Conservation (phyloP, 2,888 invertebrate genomes). For the Pilophorus perplexus region DNA sequence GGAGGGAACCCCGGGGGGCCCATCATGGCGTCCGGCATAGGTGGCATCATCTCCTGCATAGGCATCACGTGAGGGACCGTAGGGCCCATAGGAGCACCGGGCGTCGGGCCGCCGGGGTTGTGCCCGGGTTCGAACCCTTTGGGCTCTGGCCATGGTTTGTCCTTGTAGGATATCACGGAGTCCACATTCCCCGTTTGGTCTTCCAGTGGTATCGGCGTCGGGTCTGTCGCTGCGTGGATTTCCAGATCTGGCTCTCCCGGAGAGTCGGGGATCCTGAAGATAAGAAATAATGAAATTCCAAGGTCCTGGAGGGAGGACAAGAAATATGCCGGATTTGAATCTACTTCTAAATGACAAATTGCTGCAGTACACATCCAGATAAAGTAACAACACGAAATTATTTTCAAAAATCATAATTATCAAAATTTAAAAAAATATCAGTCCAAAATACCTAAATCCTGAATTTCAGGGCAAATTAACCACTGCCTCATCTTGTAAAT, state of each 20-base stretch:
- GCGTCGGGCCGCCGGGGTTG: not conserved
- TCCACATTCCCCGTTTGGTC: slow-evolving; percentile 82
- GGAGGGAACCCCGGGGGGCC: slow-evolving; percentile 48
- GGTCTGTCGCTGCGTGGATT: slow-evolving; percentile 70
- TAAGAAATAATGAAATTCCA: not conserved
- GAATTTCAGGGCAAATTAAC: no score
- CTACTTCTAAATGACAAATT: no score
- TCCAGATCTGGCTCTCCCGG: slow-evolving; percentile 84
- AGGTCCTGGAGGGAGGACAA: no score
- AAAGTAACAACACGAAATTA: not conserved
- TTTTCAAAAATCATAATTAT: not conserved
- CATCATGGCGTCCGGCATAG: slow-evolving; percentile 48
- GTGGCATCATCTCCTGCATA: slow-evolving; percentile 46
- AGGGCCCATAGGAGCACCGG: slow-evolving; percentile 48
- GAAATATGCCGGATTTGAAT: no score
- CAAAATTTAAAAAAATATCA: no score
- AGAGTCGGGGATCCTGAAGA: slow-evolving; percentile 74
- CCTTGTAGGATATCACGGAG: slow-evolving; percentile 72
- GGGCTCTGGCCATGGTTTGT: slow-evolving; percentile 80
- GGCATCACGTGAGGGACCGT: slow-evolving; percentile 4
- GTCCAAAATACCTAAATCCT: no score
- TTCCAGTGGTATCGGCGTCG: slow-evolving; percentile 80
- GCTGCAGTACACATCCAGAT: not conserved
- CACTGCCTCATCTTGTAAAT: no score
- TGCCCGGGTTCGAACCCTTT: slow-evolving; percentile 43